Evolutionary conservation across 37 sponge, comb jelly and placozoan species (phyloP).

Genomic region (Geodia barretti): DNA sequence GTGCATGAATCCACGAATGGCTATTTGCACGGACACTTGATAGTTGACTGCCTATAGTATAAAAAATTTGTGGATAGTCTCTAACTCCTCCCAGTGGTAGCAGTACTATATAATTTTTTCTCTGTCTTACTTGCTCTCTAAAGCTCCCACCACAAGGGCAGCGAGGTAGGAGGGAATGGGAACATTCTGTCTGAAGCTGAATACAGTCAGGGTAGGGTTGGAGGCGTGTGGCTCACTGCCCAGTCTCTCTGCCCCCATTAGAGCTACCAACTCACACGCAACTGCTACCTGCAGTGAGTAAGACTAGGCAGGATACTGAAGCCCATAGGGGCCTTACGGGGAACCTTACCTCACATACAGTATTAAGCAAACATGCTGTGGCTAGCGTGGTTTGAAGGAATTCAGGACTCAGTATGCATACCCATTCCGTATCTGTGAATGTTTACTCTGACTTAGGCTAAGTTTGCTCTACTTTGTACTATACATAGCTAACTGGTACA

Average conservation of each 20-base stretch:
- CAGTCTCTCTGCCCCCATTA: constrained; percentile 84
- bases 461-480: no score
- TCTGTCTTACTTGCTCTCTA: constrained; percentile 66
- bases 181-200: constrained; percentile 61
- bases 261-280: constrained; percentile 68
- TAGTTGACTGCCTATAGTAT: no score
- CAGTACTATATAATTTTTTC: no score
- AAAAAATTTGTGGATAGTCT: not conserved
- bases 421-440: no score
- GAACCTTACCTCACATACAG: not conserved
- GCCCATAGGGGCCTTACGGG: no score
- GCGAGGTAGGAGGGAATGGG: constrained; percentile 94
- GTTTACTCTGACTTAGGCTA: no score
- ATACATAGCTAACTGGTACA: no score
- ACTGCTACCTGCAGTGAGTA: constrained; percentile 55
- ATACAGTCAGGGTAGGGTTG: constrained; percentile 11
- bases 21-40: no score
- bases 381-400: no score
- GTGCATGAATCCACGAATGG: constrained; percentile 5
- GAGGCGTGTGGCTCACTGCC: not conserved
- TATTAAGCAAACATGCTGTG: not conserved
- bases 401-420: no score
- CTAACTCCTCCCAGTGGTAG: no score
- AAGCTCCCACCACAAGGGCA: constrained; percentile 82
- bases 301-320: no score